Conservation (phyloP, 2,113 vertebrate genomes). For the Hirundichthys speculiger region DNA sequence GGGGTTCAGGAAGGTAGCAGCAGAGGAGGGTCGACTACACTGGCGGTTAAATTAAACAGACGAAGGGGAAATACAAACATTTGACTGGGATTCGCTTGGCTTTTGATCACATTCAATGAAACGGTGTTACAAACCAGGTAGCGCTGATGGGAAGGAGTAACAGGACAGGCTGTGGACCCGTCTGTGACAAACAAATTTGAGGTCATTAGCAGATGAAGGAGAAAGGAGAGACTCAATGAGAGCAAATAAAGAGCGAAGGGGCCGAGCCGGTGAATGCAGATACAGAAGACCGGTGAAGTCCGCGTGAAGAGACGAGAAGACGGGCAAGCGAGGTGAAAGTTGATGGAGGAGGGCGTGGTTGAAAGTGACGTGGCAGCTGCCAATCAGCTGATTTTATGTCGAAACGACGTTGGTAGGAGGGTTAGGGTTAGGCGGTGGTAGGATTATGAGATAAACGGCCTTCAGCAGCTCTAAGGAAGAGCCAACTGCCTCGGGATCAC, state of each 20-base stretch:
- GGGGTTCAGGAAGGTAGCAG: conserved; percentile 61
- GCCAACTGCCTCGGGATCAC: neutral
- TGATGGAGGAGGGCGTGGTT: conserved; percentile 48
- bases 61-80: conserved; percentile 75
- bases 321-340: conserved; percentile 61
- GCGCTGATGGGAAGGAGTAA: conserved; percentile 29
- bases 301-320: conserved; percentile 41
- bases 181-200: conserved; percentile 64
- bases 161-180: conserved; percentile 44
- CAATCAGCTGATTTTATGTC: conserved; percentile 59
- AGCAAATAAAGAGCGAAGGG: conserved; percentile 60
- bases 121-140: conserved; percentile 56
- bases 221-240: conserved; percentile 47
- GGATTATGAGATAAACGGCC: too few relatives aligned
- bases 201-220: conserved; percentile 67
- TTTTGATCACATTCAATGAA: conserved; percentile 71
- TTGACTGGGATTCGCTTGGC: conserved; percentile 72
- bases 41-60: conserved; percentile 71
- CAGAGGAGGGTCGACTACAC: conserved; percentile 59
- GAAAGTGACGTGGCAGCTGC: conserved; percentile 40
- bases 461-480: too few relatives aligned
- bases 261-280: conserved; percentile 64
- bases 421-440: too few relatives aligned
- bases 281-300: conserved; percentile 44
- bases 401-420: conserved; percentile 47